Base-by-base conservation (phyloP, 2,113 vertebrate species). In the Pterocles gutturalis region DNA sequence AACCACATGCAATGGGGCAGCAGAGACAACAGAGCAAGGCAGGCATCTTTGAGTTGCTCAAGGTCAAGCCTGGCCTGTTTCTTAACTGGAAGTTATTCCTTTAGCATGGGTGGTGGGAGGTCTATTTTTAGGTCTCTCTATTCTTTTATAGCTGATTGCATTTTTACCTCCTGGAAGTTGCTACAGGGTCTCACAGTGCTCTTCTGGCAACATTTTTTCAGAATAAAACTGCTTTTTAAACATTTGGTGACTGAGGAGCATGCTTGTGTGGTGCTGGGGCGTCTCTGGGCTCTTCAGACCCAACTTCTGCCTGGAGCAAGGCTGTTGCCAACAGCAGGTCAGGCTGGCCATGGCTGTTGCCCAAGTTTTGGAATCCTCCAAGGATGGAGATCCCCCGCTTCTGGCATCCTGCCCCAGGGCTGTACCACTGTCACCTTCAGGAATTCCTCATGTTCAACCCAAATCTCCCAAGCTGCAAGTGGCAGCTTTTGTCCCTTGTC, bases 341-440 rank as follows among this genome's bases (percentile, higher is more conserved):
- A 72, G 62, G 54, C 10, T 83, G 65, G 16, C 16, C 34, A 28
- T 36, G 21, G 34, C 75, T 57, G 22, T 38, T 86, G 48, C 13
- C 34, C 62, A 38, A 17, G 34, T 64, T 79, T 73, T 89, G 7
- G 49, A 87, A 67, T n/a, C 34, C 17, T 51, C 24, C n/a, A 46
- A 34, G 20, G 20, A 46, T 34, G 48, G 71, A 31, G 10, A 49
- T 43, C 10, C 28, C 12, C 17, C 24, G 28, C 28, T 28, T 61
- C 20, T 62, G 48, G 18, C 72, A 46, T 72, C 34, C 28, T 45
- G 33, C 17, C 33, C 28, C 43, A 45, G 24, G 22, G 7, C 46
- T 79, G 31, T 33, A 31, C 26, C 33, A 57, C 48, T 0, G 0
- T 73, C 33, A 18, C 2, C 0, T 1, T 24, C 72, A 62, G 17